Base-by-base conservation (phyloP, 2,888 invertebrate genomes). In the Harpalus rubripes region DNA sequence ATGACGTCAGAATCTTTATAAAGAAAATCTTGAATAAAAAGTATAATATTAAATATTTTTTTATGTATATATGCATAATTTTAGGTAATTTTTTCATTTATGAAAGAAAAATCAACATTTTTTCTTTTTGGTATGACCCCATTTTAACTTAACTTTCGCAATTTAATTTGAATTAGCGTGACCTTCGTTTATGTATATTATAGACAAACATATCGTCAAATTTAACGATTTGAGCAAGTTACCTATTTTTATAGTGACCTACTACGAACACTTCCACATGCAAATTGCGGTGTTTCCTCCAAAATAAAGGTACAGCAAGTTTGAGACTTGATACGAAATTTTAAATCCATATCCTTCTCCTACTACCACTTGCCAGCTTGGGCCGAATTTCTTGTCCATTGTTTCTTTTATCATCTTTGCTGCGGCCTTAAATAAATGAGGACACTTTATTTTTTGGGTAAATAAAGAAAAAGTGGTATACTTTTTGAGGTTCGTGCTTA, bases 321-420 rank as follows among this genome's bases (percentile, higher is more conserved):
- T 96, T 90, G 96, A 96, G 85, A 96, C 95, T 92, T 98, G 98
- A 90, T 98, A 97, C 0, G 97, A 97, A 86, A 98, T 94, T 91
- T 98, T 97, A 91, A 98, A 98, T 68, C 98, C 98, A 92, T 95
- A 98, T 85, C 97, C 97, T 93, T 99, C 98, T 6, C 99, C 99
- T 4, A 99, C 96, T 0, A 98, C 96, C n/a, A 96, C 97, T 91
- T 98, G 97, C 95, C 98, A 98, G 85, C 97, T 96, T 0, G 97
- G 95, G 2, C 98, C 98, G 91, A 97, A 98, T 90, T 97, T 98
- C 91, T 98, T 98, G 91, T 99, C 99, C 96, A 99, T 95, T 68
- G 95, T 94, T 88, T 99, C 98, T 92, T 99, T 99, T 83, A 99
- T 97, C 94, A 96, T 95, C 88, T 94, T 95, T n/a, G 99, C 98